Evolutionary conservation across 2,113 vertebrate species (phyloP).

Genomic region (Poeciliopsis turrubarensis): DNA sequence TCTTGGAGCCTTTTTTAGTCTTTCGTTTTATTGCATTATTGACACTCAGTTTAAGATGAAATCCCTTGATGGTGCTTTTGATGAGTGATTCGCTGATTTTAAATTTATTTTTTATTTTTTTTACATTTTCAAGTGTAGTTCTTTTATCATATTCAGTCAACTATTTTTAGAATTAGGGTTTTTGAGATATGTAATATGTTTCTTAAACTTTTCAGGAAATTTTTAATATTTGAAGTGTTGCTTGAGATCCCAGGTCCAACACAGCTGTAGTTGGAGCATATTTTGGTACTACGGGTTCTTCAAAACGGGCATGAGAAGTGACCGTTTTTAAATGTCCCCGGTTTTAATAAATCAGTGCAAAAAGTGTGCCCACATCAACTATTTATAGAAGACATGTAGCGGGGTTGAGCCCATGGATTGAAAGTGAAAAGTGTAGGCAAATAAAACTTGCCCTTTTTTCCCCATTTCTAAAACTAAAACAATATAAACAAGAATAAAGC

Average conservation of each 20-base stretch:
- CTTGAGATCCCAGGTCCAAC: background rate
- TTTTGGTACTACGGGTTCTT: background rate
- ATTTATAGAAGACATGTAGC: background rate
- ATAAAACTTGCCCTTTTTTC: background rate
- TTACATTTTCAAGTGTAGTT: background rate
- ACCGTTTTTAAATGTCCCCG: background rate
- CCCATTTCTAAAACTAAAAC: too few species aligned
- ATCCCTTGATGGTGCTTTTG: too few species aligned
- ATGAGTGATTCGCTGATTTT: too few species aligned
- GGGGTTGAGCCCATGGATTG: background rate
- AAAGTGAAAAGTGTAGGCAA: background rate
- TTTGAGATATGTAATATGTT: background rate
- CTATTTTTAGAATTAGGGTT: background rate
- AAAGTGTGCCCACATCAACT: background rate
- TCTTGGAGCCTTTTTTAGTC: background rate
- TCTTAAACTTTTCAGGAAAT: background rate
- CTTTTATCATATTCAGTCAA: background rate
- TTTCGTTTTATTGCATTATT: background rate
- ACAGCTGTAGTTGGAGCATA: background rate
- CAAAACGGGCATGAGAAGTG: background rate
- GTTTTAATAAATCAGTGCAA: background rate
- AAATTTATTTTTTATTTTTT: too few species aligned
- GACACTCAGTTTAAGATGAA: background rate
- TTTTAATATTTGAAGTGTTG: background rate
- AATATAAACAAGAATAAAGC: too few species aligned